Conservation (phyloP, 2,797 vertebrate species). For the Crax fasciolata region DNA sequence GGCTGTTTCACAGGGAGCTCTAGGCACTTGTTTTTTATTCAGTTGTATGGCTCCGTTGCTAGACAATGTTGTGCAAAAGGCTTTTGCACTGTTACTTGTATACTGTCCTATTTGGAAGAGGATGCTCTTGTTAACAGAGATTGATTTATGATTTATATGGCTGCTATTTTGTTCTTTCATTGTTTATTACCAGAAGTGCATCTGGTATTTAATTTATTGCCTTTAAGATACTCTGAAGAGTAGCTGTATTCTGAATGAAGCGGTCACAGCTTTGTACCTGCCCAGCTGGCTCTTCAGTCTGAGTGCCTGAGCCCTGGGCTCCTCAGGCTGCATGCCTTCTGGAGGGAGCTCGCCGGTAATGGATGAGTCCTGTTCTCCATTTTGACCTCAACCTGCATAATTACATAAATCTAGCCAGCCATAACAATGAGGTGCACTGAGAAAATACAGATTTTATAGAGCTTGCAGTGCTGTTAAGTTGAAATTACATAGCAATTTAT, state of each 20-base stretch:
- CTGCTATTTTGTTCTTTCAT: neutral
- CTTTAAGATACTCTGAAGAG: neutral
- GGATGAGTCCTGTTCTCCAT: slow-evolving; percentile 51
- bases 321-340: slow-evolving; percentile 12
- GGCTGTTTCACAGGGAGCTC: neutral
- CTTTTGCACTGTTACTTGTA: accelerated
- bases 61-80: neutral
- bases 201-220: slow-evolving; percentile 26
- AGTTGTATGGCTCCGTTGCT: neutral
- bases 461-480: slow-evolving; percentile 1
- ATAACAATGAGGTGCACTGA: slow-evolving; percentile 28
- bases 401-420: slow-evolving; percentile 56
- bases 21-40: neutral
- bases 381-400: slow-evolving; percentile 55
- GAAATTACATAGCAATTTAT: slow-evolving; percentile 60
- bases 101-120: neutral
- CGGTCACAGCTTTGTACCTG: neutral
- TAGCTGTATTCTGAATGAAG: slow-evolving; percentile 6
- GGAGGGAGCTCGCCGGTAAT: slow-evolving; percentile 46
- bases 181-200: neutral
- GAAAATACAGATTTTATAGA: slow-evolving; percentile 46
- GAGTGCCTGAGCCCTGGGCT: neutral
- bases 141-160: neutral
- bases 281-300: slow-evolving; percentile 28
- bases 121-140: neutral